Evolutionary conservation across 2,797 vertebrate genomes (phyloP).

Genomic region (Phoeniculus purpureus): DNA sequence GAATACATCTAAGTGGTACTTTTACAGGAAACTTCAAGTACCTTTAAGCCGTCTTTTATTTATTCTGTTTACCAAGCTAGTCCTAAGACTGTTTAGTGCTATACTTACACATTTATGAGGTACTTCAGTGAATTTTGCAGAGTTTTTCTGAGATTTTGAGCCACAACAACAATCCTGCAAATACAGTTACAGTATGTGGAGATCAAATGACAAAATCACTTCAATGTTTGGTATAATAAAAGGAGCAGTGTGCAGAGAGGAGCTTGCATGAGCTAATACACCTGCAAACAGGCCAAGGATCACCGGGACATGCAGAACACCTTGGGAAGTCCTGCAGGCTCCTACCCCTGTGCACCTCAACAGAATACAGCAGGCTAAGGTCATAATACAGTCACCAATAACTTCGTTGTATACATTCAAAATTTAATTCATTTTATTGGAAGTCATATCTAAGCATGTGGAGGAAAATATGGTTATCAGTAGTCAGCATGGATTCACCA

Average conservation of each 20-base stretch:
- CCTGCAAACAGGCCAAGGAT: neutral
- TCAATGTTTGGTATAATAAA: neutral
- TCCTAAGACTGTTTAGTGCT: neutral
- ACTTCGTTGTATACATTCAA: neutral
- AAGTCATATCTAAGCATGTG: no score
- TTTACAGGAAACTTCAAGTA: neutral
- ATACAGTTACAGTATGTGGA: neutral
- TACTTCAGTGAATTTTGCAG: neutral
- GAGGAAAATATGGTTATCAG: no score
- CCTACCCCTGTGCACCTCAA: neutral
- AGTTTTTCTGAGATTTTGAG: neutral
- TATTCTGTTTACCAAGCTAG: neutral
- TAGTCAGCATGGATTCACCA: no score
- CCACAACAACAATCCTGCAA: neutral
- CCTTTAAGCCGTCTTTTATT: neutral
- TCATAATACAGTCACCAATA: neutral
- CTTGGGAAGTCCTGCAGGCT: neutral
- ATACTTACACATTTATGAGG: neutral
- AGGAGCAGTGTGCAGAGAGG: neutral
- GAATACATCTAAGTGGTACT: neutral
- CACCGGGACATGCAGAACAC: rapidly evolving
- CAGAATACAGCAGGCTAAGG: neutral
- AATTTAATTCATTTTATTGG: neutral
- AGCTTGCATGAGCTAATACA: neutral
- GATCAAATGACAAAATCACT: neutral